These are phyloP conservation scores for Morone saxatilis DNA, from an alignment of 2,113 vertebrate genomes.

Conservation along the genomic window DNA sequence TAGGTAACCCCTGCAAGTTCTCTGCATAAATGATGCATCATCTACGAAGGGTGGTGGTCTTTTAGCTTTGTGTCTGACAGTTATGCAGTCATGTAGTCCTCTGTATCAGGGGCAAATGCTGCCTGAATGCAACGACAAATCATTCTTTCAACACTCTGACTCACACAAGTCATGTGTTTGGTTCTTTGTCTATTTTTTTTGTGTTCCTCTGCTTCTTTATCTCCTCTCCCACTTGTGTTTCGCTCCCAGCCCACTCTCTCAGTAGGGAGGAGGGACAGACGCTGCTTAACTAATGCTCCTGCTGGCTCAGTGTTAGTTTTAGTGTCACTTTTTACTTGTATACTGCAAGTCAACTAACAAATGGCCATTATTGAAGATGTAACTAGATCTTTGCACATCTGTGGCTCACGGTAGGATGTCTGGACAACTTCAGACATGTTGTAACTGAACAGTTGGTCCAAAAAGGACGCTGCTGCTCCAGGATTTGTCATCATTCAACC, in stretches of 20 bases:
- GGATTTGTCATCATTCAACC: slow-evolving; percentile 7
- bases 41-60: neutral
- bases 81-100: neutral
- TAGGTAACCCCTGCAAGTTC: neutral
- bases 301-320: slow-evolving; percentile 71
- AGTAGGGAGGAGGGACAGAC: slow-evolving; percentile 67
- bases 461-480: neutral
- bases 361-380: slow-evolving; percentile 56
- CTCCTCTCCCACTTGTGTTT: slow-evolving; percentile 70
- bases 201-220: slow-evolving; percentile 55
- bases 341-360: slow-evolving; percentile 57
- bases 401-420: slow-evolving; percentile 17
- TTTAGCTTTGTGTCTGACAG: slow-evolving; percentile 12
- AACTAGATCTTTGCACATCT: slow-evolving; percentile 44
- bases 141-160: slow-evolving; percentile 42
- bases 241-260: slow-evolving; percentile 74
- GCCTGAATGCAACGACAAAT: slow-evolving; percentile 33
- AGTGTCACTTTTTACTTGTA: slow-evolving; percentile 56
- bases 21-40: neutral
- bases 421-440: slow-evolving; percentile 35
- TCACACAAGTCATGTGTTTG: slow-evolving; percentile 42
- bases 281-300: slow-evolving; percentile 64
- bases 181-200: slow-evolving; percentile 49
- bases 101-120: slow-evolving; percentile 17
- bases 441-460: slow-evolving; percentile 40